Evolutionary conservation across 2,113 vertebrate genomes (phyloP).

Genomic region (Catharus bicknelli): DNA sequence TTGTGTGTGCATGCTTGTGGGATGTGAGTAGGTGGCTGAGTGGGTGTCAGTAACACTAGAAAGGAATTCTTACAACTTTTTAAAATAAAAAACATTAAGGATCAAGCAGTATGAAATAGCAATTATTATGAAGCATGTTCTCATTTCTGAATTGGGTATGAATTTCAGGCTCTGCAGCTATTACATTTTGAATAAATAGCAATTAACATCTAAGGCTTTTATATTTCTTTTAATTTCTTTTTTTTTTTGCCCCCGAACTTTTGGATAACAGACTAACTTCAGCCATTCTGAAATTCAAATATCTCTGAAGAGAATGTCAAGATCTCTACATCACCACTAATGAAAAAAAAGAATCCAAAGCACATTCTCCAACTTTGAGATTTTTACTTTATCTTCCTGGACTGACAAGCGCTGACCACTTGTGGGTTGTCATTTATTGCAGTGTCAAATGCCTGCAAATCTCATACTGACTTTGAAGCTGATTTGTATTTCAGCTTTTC

Average conservation of each 20-base stretch:
- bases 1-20: not conserved
- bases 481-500: not conserved
- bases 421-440: not conserved
- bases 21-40: conserved; percentile 4
- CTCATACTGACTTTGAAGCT: not conserved
- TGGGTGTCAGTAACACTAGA: conserved; percentile 24
- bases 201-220: conserved; percentile 62
- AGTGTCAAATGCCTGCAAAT: not conserved
- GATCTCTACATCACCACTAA: not conserved
- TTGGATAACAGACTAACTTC: conserved; percentile 36
- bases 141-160: conserved; percentile 53
- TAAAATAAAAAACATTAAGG: conserved; percentile 49
- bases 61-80: conserved; percentile 40
- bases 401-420: not conserved
- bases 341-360: not conserved
- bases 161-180: conserved; percentile 48
- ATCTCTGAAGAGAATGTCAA: not conserved
- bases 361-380: not conserved
- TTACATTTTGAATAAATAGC: conserved; percentile 65
- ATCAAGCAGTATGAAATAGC: conserved; percentile 51
- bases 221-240: not conserved
- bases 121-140: conserved; percentile 35
- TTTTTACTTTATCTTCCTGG: not conserved
- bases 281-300: conserved; percentile 37
- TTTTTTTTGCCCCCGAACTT: not conserved